Evolutionary conservation across 2,113 vertebrate genomes (phyloP), one percentile per base, ranked within the genome.

Genomic region (Chionis minor): DNA sequence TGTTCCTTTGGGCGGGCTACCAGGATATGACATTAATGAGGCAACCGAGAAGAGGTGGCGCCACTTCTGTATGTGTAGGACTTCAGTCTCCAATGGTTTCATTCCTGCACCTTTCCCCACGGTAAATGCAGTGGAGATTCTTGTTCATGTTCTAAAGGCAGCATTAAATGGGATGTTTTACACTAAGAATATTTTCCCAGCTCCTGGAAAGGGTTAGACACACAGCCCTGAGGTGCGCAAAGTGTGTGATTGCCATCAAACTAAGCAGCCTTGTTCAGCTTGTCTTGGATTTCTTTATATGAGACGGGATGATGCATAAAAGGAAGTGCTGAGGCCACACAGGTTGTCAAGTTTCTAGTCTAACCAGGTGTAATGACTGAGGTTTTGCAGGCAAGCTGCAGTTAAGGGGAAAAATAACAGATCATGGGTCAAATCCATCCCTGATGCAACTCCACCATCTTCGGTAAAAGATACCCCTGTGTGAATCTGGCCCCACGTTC

Each of bases 301-400:
- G 91, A 96, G 94, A 96, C 55, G 12, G 80, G 91, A 96, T 97
- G 93, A 97, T 92, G 97, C 96, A 93, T 89, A 80, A 95, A 95
- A 93, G 75, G 77, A 91, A 97, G 92, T 85, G 77, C 91, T 82
- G 54, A 96, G 97, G 96, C 97, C 97, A 98, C 97, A 96, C 96
- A 96, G 72, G 88, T 95, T 98, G 97, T 86, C 93, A 93, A 86
- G 88, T 77, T 82, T 97, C 89, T 85, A 59, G 83, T 96, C 92
- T 95, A 96, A 95, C 96, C 81, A 77, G 95, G 87, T 97, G 93
- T 94, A 95, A 95, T 96, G 95, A 96, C 74, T 88, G 92, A 97
- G 94, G 83, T 90, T 93, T 97, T 84, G 84, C 93, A 85, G 95
- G 86, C 18, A 5, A 97, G 85, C 65, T 81, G 79, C 88, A 97